Conservation (phyloP, 2,888 invertebrate genomes). For the Cerceris rybyensis region DNA sequence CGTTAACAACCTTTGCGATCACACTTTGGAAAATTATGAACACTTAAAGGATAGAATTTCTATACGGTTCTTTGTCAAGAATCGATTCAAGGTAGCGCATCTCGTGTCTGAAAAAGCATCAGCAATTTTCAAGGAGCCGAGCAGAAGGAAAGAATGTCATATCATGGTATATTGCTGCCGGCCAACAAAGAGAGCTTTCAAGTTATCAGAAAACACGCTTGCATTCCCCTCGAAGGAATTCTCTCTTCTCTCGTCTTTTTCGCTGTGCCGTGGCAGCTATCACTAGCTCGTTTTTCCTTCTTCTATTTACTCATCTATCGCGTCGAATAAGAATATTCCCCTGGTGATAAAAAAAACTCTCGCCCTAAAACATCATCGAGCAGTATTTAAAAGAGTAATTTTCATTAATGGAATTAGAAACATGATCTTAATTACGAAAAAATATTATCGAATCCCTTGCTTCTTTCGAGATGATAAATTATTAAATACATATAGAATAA, state of each 20-base stretch:
- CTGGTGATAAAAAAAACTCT: not conserved
- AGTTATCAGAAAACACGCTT: conserved; percentile 43
- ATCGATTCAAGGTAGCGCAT: conserved; percentile 28
- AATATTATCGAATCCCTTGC: too few relatives aligned
- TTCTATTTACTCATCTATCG: conserved; percentile 25
- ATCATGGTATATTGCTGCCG: conserved; percentile 52
- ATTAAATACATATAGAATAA: too few relatives aligned
- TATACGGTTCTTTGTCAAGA: not conserved
- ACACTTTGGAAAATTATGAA: not conserved
- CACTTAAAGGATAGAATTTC: not conserved
- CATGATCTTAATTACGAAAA: too few relatives aligned
- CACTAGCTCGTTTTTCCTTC: conserved; percentile 33
- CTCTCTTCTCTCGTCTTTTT: conserved; percentile 22
- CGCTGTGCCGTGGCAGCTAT: conserved; percentile 27
- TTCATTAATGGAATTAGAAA: not conserved
- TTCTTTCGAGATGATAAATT: too few relatives aligned
- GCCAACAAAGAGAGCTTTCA: conserved; percentile 53
- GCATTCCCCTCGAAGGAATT: conserved; percentile 51
- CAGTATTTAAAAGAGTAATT: too few relatives aligned
- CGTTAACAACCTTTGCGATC: too few relatives aligned
- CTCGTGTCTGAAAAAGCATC: conserved; percentile 18
- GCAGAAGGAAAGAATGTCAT: conserved; percentile 45
- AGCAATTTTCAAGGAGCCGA: conserved; percentile 32
- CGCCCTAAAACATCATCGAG: too few relatives aligned
- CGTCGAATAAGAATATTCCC: conserved; percentile 10